Conservation (phyloP, 2,113 vertebrate species). For the Burhinus oedicnemus region DNA sequence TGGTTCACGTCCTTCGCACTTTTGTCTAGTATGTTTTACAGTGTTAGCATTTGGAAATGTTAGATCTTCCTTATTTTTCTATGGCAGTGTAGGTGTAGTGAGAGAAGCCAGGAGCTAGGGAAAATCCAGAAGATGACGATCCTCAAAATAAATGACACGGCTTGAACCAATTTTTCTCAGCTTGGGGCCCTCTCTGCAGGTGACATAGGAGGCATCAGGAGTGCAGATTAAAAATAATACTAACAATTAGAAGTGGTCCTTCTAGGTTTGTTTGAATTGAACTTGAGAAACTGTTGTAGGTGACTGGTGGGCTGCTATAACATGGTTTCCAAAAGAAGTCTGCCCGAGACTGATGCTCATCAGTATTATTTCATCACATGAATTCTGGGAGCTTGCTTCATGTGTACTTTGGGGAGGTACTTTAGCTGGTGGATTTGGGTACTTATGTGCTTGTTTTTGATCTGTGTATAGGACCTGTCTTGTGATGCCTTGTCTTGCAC, state of each 20-base stretch:
- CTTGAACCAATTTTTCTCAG: background rate
- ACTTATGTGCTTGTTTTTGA: background rate
- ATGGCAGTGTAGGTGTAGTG: background rate
- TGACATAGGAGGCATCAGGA: background rate
- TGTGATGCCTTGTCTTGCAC: background rate
- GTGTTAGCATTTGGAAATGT: constrained; percentile 4
- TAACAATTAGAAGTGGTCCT: background rate
- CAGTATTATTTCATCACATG: background rate
- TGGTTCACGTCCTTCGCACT: background rate
- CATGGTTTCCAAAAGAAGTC: background rate
- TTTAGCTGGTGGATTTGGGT: background rate
- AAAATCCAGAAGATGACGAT: background rate
- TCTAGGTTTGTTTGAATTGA: background rate
- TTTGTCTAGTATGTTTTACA: constrained; percentile 17
- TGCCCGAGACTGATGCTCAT: background rate
- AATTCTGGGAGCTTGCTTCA: background rate
- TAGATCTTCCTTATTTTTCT: constrained; percentile 5
- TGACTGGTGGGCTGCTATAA: background rate
- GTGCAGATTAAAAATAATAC: background rate
- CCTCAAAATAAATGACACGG: background rate
- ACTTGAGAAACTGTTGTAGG: background rate
- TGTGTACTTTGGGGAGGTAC: background rate
- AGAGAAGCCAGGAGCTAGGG: constrained; percentile 9
- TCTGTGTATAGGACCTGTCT: background rate
- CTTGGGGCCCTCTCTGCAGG: background rate